Percentiles rank a stretch among this genome's conserved stretches.
phyloP scores from a whole-genome alignment of 2,888 invertebrate genomes.

The Apotomis capreana region DNA sequence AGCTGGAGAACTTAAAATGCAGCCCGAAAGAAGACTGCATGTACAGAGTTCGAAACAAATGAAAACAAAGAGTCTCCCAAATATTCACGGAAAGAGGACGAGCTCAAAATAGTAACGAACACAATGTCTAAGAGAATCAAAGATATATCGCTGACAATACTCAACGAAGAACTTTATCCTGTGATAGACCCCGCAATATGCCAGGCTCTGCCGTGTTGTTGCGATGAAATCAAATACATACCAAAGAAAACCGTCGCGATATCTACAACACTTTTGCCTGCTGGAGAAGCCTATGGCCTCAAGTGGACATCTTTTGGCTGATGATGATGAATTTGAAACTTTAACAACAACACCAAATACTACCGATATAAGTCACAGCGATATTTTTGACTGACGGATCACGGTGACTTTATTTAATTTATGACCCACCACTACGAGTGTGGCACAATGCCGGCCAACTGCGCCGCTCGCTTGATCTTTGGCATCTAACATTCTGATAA shows the following conservation, averaged over 20 bases:
- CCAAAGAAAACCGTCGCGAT: conserved; percentile 48
- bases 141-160: conserved; percentile 68
- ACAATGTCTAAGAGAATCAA: conserved; percentile 73
- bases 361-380: no score
- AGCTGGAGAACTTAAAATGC: conserved; percentile 64
- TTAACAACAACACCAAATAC: no score
- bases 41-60: conserved; percentile 53
- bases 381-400: no score
- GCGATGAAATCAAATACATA: conserved; percentile 67
- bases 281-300: no score
- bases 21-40: conserved; percentile 51
- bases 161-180: conserved; percentile 71
- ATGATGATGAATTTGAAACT: no score
- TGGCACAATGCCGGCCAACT: conserved; percentile 50
- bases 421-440: conserved; percentile 1
- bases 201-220: conserved; percentile 67
- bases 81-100: conserved; percentile 55
- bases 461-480: conserved; percentile 30
- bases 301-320: no score
- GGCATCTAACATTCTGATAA: conserved; percentile 22
- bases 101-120: conserved; percentile 63
- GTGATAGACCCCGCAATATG: conserved; percentile 58
- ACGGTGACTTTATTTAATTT: no score
- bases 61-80: conserved; percentile 45
- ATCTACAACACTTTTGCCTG: conserved; percentile 44